Percentiles rank a stretch among this genome's conserved stretches.
Conservation (phyloP, 2,797 vertebrate genomes). For the Parambassis ranga region DNA sequence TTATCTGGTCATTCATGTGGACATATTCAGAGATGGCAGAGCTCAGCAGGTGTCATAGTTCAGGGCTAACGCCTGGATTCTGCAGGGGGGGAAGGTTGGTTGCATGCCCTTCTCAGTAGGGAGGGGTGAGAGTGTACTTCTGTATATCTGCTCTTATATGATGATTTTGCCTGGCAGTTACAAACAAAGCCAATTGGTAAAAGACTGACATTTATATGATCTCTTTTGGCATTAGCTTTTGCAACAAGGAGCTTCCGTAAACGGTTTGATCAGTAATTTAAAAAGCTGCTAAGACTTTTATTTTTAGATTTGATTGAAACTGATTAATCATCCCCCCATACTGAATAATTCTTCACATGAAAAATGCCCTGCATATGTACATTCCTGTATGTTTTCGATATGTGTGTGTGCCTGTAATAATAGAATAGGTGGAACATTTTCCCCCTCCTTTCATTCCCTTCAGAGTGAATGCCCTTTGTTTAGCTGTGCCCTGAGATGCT, state of each 20-base stretch:
- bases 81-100: not conserved
- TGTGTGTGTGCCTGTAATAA: constrained; percentile 33
- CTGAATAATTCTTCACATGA: not conserved
- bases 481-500: constrained; percentile 77
- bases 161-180: not conserved
- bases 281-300: constrained; percentile 12
- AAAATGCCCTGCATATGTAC: not conserved
- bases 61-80: constrained; percentile 13
- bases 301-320: constrained; percentile 51
- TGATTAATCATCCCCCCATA: constrained; percentile 43
- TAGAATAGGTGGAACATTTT: constrained; percentile 74
- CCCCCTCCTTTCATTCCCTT: constrained; percentile 49
- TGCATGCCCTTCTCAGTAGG: constrained; percentile 7
- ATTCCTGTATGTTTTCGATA: not conserved
- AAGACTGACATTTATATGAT: too few relatives aligned
- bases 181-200: not conserved
- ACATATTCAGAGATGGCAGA: constrained; percentile 31
- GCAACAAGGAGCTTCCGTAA: constrained; percentile 30
- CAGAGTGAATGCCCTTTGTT: constrained; percentile 76
- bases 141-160: not conserved
- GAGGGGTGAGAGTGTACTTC: not conserved
- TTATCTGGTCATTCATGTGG: constrained; percentile 15
- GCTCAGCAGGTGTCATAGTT: constrained; percentile 40
- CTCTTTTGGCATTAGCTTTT: constrained; percentile 46
- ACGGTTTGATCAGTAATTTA: constrained; percentile 22